Conservation (phyloP, 2,113 vertebrate species). For the Lamprotornis superbus region DNA sequence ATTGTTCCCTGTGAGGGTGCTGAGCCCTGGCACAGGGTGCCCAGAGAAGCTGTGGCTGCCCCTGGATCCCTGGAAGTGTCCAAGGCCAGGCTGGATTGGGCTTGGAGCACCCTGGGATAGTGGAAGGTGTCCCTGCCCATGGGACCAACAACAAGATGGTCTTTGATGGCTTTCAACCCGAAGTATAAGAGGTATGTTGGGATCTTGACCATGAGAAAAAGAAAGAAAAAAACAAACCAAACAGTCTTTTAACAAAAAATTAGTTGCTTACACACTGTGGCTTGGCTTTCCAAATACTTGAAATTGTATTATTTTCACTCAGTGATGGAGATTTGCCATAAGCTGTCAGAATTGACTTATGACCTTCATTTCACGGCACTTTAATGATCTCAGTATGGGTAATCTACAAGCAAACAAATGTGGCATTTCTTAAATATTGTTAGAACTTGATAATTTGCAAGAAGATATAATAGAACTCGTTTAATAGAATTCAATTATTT, state of each 20-base stretch:
- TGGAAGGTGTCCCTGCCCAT: not conserved
- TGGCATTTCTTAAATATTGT: not conserved
- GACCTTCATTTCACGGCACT: not conserved
- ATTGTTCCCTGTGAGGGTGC: accelerated
- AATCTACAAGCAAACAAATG: not conserved
- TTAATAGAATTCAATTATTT: not conserved
- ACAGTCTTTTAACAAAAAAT: not conserved
- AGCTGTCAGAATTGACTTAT: not conserved
- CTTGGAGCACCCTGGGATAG: accelerated
- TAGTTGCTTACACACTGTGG: not conserved
- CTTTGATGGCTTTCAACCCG: not conserved
- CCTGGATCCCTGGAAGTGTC: not conserved
- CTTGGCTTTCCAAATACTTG: not conserved
- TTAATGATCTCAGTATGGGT: not conserved
- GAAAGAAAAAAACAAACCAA: accelerated
- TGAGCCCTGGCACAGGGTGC: accelerated
- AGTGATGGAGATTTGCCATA: not conserved
- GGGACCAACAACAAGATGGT: not conserved
- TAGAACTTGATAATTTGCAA: not conserved
- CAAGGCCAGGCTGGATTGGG: accelerated
- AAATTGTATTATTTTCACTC: not conserved
- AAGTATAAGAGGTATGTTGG: accelerated
- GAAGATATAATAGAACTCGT: not conserved
- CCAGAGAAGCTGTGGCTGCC: not conserved
- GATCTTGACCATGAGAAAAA: not conserved